Conservation (phyloP, 2,888 invertebrate genomes). For the Oscheius onirici region DNA sequence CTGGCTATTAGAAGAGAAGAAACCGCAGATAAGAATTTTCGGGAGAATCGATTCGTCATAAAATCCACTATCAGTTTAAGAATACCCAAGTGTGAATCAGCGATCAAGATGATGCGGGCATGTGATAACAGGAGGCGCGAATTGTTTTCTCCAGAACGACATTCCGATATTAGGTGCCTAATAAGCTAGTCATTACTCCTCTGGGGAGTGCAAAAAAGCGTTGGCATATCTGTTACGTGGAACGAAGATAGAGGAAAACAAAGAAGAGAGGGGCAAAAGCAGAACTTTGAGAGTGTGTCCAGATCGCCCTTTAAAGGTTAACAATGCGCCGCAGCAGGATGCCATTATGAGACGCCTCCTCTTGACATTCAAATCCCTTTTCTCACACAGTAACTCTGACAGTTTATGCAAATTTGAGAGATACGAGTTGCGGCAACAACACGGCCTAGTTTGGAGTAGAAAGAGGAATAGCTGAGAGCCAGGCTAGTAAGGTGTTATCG, state of each 20-base stretch:
- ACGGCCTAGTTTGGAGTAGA: background rate
- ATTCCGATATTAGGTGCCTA: too few relatives aligned
- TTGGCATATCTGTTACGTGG: background rate
- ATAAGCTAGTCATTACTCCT: background rate
- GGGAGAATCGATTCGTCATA: constrained; percentile 24
- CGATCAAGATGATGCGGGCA: constrained; percentile 5
- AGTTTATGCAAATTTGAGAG: constrained; percentile 20
- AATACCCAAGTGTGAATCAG: constrained; percentile 5
- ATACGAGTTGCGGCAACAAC: background rate
- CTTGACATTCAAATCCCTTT: constrained; percentile 28
- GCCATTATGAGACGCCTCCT: constrained; percentile 12
- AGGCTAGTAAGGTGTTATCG: constrained; percentile 10
- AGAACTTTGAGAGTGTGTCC: too few relatives aligned
- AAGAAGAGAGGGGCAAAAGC: too few relatives aligned
- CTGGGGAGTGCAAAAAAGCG: background rate
- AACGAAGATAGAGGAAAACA: background rate
- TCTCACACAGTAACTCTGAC: constrained; percentile 16
- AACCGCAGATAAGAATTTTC: background rate
- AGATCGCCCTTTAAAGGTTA: background rate
- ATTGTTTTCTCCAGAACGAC: too few relatives aligned
- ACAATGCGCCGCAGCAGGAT: constrained; percentile 15
- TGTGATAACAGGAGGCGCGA: too few relatives aligned
- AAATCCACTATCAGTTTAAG: constrained; percentile 10
- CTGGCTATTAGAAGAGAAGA: background rate
- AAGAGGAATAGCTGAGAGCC: background rate